Evolutionary conservation across 2,797 vertebrate species (phyloP).

Genomic region (Halcyon badia): DNA sequence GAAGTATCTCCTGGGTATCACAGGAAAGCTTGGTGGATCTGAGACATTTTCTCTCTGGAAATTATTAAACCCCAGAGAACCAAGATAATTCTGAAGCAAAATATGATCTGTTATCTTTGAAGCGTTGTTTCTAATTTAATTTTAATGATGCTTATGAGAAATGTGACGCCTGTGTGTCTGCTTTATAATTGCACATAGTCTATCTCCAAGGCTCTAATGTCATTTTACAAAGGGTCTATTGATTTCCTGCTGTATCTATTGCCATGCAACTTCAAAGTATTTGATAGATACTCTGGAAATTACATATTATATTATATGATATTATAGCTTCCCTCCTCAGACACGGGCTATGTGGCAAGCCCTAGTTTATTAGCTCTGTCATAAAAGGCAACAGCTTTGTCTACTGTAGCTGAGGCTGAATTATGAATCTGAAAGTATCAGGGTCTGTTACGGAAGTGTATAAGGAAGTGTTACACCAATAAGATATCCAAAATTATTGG

Average conservation of each 20-base stretch:
- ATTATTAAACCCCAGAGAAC: constrained; percentile 20
- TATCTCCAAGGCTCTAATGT: not conserved
- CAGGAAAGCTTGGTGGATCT: not conserved
- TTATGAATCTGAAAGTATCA: not conserved
- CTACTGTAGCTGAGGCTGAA: not conserved
- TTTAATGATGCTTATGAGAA: constrained; percentile 57
- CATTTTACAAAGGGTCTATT: not conserved
- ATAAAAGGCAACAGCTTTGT: not conserved
- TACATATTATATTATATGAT: not conserved
- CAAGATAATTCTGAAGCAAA: constrained; percentile 25
- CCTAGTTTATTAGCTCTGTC: not conserved
- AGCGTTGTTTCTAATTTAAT: constrained; percentile 34
- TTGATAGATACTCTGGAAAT: constrained; percentile 28
- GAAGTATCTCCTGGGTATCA: not conserved
- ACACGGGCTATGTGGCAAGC: not conserved
- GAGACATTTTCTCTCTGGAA: not conserved
- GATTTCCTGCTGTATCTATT: constrained; percentile 15
- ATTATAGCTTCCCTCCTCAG: constrained; percentile 3
- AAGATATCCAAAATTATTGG: not conserved
- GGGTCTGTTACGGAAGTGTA: not conserved
- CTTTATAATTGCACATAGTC: constrained; percentile 25
- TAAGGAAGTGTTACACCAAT: not conserved
- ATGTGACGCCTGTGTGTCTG: not conserved
- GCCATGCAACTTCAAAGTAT: not conserved
- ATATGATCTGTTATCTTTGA: constrained; percentile 29